Evolutionary conservation across 2,113 vertebrate species (phyloP).

Genomic region (Etheostoma cragini): DNA sequence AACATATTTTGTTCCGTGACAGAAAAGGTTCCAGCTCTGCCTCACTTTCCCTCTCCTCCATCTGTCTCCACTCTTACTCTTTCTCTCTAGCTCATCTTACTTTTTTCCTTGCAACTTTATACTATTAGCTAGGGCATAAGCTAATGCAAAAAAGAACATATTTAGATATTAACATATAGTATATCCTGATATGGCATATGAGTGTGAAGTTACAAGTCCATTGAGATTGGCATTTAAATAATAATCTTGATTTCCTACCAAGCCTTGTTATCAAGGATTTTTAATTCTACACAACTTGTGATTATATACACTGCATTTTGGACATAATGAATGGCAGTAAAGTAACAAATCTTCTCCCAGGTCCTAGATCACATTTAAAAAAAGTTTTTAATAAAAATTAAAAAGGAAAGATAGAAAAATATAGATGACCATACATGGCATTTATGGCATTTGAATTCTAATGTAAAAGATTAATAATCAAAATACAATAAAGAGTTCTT

Average conservation of each 20-base stretch:
- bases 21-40: slow-evolving; percentile 6
- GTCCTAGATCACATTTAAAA: neutral
- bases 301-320: neutral
- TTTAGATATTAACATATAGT: neutral
- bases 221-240: neutral
- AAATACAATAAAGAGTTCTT: neutral
- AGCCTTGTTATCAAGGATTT: neutral
- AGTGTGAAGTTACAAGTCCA: neutral
- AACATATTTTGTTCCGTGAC: slow-evolving; percentile 33
- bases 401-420: neutral
- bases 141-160: neutral
- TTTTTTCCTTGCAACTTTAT: neutral
- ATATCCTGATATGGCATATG: neutral
- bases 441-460: neutral
- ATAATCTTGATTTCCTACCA: neutral
- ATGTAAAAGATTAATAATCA: slow-evolving; percentile 9
- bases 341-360: neutral
- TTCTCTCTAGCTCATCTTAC: neutral
- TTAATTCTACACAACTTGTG: neutral
- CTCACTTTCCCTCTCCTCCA: slow-evolving; percentile 13
- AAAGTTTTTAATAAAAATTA: neutral
- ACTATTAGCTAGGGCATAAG: too few species aligned
- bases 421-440: neutral
- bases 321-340: neutral
- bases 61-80: neutral